Base-by-base conservation (phyloP, 2,113 vertebrate species). In the Gnathonemus echidnorhynchus region DNA sequence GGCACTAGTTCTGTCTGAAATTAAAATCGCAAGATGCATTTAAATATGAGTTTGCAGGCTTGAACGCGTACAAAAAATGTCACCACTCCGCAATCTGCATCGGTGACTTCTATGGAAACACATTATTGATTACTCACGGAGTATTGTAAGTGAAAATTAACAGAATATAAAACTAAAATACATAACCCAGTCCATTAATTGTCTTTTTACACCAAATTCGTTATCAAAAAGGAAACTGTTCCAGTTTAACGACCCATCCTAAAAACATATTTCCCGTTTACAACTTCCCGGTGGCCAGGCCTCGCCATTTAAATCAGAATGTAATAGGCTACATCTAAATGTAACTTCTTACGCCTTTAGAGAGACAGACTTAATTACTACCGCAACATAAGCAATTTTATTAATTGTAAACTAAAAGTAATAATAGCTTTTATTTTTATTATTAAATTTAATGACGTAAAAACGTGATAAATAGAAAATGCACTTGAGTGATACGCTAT, bases 1-100 rank as follows among this genome's bases (percentile, higher is more conserved):
- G 97, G 97, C 97, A 98, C 97, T 98, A 96, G 95, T 97, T 96
- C 97, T 96, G 95, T 98, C 97, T 97, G 95, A 94, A 96, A 97
- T 92, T 92, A 94, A 93, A 94, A 94, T 91, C 89, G 91, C 92
- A 93, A 92, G 94, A 92, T 46, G 53, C 39, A 62, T 42, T 88
- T 62, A 87, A 66, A 90, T 89, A 90, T 90, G 88, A 89, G 93
- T 92, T 92, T 87, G 88, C 91, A 89, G 80, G 19, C 46, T 80
- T 83, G n/a, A 27, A 45, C n/a, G 39, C 11, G 13, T 58, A 48
- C 5, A 89, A 70, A 85, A 70, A 70, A 89, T 58, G 53, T 87
- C n/a, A 31, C 45, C 27, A 87, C 2, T 46, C 84, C 35, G 5
- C 31, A 83, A n/a, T n/a, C 56, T 62, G 56, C 7, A n/a, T 62